Base-by-base conservation (phyloP, 2,888 invertebrate genomes). In the Drosophila pseudotakahashii region DNA sequence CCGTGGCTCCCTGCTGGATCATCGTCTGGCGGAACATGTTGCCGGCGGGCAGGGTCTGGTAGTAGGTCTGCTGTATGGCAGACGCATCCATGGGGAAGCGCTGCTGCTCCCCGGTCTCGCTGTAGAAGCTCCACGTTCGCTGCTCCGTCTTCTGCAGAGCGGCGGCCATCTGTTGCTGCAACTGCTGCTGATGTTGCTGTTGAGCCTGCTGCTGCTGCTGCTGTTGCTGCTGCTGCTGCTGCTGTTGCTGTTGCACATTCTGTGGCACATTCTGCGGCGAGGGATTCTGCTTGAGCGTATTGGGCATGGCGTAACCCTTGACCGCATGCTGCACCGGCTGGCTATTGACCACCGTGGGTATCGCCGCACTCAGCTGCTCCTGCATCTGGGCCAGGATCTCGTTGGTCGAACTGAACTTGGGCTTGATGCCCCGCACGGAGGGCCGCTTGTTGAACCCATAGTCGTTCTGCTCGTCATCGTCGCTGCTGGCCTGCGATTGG, bases 381-480 rank as follows among this genome's bases (percentile, higher is more conserved):
- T 96, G 96, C 93, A 97, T 95, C 90, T 97, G 97, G 80, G 96
- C 95, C 0, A 97, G 93, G 42, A 97, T 96, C 84, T 96, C 96
- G 73, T 95, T 96, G 6, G 95, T 95, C 0, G 96, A 95, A 11
- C 96, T 96, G 75, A 97, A 95, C 76, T 96, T 94, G n/a, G 97
- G 96, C 89, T 97, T 97, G 73, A 98, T 97, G 0, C 97, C 97
- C 1, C 97, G 94, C 2, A 98, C 97, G 1, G 97, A 96, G 0
- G 97, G 97, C n/a, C 97, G 93, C 39, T 96, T 94, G 87, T 97
- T 96, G 91, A 98, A 97, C 0, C 97, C 97, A 83, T 97, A 97
- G 89, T 97, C 97, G 80, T 97, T 97, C 79, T 97, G 96, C 78
- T 97, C 97, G 67, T 96, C 95, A 54, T 96, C 96, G 67, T 94